Conservation (phyloP, 2,113 vertebrate species). For the Protobothrops flavoviridis region DNA sequence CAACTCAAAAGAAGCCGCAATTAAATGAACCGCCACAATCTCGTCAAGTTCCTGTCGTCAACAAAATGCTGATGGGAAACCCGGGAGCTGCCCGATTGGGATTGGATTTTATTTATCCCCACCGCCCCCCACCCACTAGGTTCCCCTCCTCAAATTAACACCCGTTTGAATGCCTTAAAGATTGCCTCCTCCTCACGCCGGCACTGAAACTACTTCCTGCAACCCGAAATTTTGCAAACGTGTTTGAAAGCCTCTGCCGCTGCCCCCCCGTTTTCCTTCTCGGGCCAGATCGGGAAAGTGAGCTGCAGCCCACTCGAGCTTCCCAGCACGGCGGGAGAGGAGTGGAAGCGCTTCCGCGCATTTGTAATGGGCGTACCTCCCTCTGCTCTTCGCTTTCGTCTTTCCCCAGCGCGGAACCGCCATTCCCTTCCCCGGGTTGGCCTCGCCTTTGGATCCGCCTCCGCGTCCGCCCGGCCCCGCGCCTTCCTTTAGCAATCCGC, state of each 20-base stretch:
- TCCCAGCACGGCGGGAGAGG: not conserved
- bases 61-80: not conserved
- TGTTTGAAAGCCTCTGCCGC: not conserved
- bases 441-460: not conserved
- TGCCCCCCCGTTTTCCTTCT: not conserved
- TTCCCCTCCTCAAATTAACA: not conserved
- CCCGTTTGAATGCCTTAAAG: not conserved
- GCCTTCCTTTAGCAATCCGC: not conserved
- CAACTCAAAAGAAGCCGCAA: not conserved
- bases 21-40: not conserved
- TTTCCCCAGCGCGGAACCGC: not conserved
- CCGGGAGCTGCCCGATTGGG: not conserved
- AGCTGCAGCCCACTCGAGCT: not conserved
- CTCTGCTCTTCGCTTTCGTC: not conserved
- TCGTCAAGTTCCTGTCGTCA: not conserved
- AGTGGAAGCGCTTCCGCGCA: not conserved
- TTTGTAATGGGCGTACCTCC: not conserved
- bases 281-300: not conserved
- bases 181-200: not conserved
- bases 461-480: not conserved
- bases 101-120: not conserved
- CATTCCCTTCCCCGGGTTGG: no score
- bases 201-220: not conserved
- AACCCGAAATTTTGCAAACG: not conserved
- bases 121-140: not conserved